Conservation (phyloP, 2,797 vertebrate species). For the Semotilus atromaculatus region DNA sequence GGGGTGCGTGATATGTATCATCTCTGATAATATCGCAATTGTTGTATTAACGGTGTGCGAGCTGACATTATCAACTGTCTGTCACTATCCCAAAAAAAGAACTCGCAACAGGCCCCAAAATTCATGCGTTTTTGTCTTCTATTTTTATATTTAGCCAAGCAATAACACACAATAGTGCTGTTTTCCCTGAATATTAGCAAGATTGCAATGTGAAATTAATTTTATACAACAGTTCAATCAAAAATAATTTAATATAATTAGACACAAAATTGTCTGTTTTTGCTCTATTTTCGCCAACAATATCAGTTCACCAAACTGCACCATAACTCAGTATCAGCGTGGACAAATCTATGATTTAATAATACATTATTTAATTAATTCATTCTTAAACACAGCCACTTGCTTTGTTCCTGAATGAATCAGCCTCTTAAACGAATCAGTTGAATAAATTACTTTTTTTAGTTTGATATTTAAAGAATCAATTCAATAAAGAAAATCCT, state of each 20-base stretch:
- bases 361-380: too few relatives aligned
- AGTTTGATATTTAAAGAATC: too few relatives aligned
- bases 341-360: background rate
- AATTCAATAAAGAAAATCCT: too few relatives aligned
- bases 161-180: background rate
- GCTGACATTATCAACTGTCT: background rate
- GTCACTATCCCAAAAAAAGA: background rate
- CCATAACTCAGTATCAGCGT: background rate
- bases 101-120: background rate
- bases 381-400: background rate
- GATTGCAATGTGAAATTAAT: background rate
- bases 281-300: too few relatives aligned
- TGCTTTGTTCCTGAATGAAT: too few relatives aligned
- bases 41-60: background rate
- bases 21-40: background rate
- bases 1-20: background rate
- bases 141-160: too few relatives aligned
- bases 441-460: too few relatives aligned
- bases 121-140: background rate
- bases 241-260: too few relatives aligned
- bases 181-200: background rate
- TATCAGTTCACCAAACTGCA: background rate
- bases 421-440: background rate
- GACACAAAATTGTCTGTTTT: too few relatives aligned
- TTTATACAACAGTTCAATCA: too few relatives aligned